Evolutionary conservation across 2,113 vertebrate species (phyloP), one percentile per base, ranked within the genome.

Genomic region (Xyliphius kryptos): DNA sequence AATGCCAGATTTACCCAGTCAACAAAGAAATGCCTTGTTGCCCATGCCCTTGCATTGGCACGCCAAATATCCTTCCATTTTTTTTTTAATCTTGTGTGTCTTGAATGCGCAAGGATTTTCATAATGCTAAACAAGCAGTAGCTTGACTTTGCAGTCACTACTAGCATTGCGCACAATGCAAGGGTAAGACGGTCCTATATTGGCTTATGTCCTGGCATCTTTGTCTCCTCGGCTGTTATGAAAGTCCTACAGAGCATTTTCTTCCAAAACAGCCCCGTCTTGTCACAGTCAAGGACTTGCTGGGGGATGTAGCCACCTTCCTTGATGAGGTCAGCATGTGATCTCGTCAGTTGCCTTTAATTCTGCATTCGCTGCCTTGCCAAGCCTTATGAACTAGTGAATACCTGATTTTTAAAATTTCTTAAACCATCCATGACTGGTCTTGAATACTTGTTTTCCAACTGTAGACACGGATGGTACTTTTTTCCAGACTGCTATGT

Each of bases 71-170:
- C 55, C 1, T 7, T 2, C 7, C 40, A 17, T 9, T 43, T 20
- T 9, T 20, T 17, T 21, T 55, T 37, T 0, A 2, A 56, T 14
- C 10, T 56, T 41, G 7, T 43, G 19, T 1, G 5, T 4, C 12
- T 56, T 43, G 14, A 56, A 56, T 11, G 55, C 37, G 9, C 36
- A 2, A 16, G 55, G 38, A 13, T 56, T 56, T 13, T 56, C 38
- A 0, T 36, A 56, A 2, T 56, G 55, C 4, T 41, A 56, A 1
- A 56, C 55, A 6, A 56, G 55, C 7, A 56, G 17, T 1, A 16
- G 54, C 12, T 56, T 56, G 0, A 56, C 13, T 3, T 56, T 56
- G 17, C 17, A 21, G 17, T 56, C 53, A 6, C 53, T 32, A 14
- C 36, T 56, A 1, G 53, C 53, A 40, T 56, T 1, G 36, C 16